A percentile compares a stretch with the other conserved stretches of the same genome.
Conservation (phyloP, 2,113 vertebrate genomes). For the Tylochromis polylepis region DNA sequence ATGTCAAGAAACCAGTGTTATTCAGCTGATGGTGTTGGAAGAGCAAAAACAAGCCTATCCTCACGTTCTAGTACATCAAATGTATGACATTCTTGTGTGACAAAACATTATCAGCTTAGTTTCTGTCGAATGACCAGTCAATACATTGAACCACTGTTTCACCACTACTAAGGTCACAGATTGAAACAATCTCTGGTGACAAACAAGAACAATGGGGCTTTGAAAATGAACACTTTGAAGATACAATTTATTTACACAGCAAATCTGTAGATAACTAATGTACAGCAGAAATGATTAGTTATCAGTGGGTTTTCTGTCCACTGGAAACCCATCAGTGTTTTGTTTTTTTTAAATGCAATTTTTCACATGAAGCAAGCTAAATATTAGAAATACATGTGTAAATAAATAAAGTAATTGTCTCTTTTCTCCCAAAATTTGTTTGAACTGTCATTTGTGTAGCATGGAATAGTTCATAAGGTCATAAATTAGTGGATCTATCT, state of each 20-base stretch:
- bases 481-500: background rate
- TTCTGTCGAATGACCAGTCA: background rate
- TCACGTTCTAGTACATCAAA: background rate
- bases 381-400: background rate
- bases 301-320: background rate
- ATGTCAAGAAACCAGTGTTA: background rate
- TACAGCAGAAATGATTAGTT: background rate
- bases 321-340: background rate
- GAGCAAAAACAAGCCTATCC: background rate
- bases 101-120: background rate
- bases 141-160: background rate
- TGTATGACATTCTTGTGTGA: background rate
- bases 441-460: background rate
- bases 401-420: background rate
- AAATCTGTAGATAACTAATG: background rate
- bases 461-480: background rate
- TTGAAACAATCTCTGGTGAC: background rate
- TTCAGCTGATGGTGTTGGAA: background rate
- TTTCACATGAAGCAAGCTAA: background rate
- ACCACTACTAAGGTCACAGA: background rate
- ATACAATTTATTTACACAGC: background rate
- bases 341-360: accelerated
- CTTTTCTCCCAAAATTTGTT: background rate
- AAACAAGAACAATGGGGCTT: background rate
- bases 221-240: background rate